A percentile compares a stretch with the other conserved stretches of the same genome.
phyloP scores from a whole-genome alignment of 2,888 invertebrate species.

The Caradrina clavipalpis region DNA sequence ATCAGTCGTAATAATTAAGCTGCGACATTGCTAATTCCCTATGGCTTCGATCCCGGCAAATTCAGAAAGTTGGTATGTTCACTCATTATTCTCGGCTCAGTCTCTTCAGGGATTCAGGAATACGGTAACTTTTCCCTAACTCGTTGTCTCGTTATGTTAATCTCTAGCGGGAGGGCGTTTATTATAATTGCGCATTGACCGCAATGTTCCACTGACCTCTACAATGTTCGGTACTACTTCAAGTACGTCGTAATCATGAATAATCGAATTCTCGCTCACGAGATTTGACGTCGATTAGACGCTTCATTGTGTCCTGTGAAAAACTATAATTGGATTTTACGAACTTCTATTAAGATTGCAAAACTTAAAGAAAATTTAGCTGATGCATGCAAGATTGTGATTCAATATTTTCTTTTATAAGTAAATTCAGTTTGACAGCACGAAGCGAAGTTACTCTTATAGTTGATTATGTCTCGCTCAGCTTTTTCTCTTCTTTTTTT shows the following conservation, averaged over 20 bases:
- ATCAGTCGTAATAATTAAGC: slow-evolving; percentile 48
- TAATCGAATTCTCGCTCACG: slow-evolving; percentile 2
- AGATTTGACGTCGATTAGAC: slow-evolving; percentile 16
- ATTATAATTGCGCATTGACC: slow-evolving; percentile 72
- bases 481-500: slow-evolving; percentile 22
- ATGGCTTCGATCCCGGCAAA: slow-evolving; percentile 66
- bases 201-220: slow-evolving; percentile 52
- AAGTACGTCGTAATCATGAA: slow-evolving; percentile 31
- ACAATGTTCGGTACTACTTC: slow-evolving; percentile 24
- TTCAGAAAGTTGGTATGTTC: slow-evolving; percentile 73
- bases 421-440: slow-evolving; percentile 15
- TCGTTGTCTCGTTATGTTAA: slow-evolving; percentile 80
- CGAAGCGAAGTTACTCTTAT: slow-evolving; percentile 27
- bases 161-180: slow-evolving; percentile 71
- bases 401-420: slow-evolving; percentile 36
- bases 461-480: slow-evolving; percentile 33
- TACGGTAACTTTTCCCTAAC: slow-evolving; percentile 78
- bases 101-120: slow-evolving; percentile 69
- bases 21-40: slow-evolving; percentile 57
- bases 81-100: slow-evolving; percentile 77
- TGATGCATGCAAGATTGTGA: slow-evolving; percentile 37
- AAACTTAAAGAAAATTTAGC: slow-evolving; percentile 42
- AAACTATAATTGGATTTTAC: slow-evolving; percentile 45
- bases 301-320: slow-evolving; percentile 19
- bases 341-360: slow-evolving; percentile 52